Evolutionary conservation across 2,888 invertebrate genomes (phyloP), one percentile per base, ranked within the genome.

Genomic region (Trichogramma dendrolimi): DNA sequence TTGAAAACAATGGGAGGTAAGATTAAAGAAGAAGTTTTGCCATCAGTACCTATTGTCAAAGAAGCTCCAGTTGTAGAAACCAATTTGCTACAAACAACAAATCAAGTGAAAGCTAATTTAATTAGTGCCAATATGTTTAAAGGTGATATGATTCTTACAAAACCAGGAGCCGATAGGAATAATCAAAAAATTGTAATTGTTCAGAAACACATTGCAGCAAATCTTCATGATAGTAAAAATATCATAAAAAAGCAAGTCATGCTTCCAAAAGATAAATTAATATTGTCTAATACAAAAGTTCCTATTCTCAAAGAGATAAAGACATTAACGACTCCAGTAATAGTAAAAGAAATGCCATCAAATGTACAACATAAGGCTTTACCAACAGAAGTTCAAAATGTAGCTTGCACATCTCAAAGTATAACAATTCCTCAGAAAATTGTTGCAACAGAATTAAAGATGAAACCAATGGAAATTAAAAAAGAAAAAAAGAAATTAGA

Each of bases 61-160:
- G 72, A 72, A 6, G 11, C 63, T 4, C 54, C 65, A 4, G 50
- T 68, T 6, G 38, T 60, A 1, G 49, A 65, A 11, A 72, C 75
- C 38, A 78, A 74, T 67, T 71, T 71, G 47, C 67, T 69, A 70
- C 80, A 70, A 69, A 74, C 72, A 67, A 78, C 71, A 67, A 80
- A 73, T 79, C 80, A 70, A 80, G 81, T 71, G 76, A 85, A 71
- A 81, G 85, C 71, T 75, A 81, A 75, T 79, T 78, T 72, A 81
- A 86, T 74, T 79, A 85, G 64, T 60, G 72, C 78, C 8, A 79
- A 78, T 56, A 79, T 77, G 75, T 72, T 77, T n/a, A 77, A 77
- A 59, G 77, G 76, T 4, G 78, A 78, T 51, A 77, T 78, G 77
- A 76, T 78, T 40, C 63, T 79, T 39, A 77, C 79, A 4, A 78